Conservation (phyloP, 2,888 invertebrate species). For the Mactromeris polynyma region DNA sequence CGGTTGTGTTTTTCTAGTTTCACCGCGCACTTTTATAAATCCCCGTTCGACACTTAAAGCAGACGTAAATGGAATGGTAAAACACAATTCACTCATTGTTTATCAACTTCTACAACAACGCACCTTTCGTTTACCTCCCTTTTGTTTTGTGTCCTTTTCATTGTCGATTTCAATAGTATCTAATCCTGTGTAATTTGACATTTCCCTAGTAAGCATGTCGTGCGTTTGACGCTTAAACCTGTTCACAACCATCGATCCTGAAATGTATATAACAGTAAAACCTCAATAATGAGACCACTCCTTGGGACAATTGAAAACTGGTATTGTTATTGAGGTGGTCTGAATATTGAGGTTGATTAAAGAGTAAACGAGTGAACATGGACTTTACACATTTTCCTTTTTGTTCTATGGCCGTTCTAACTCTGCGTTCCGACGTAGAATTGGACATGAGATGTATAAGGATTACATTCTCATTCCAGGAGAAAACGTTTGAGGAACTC, state of each 20-base stretch:
- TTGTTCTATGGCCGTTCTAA: not conserved
- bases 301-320: no score
- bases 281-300: no score
- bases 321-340: not conserved
- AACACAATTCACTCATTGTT: not conserved
- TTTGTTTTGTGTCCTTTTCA: not conserved
- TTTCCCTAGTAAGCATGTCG: not conserved
- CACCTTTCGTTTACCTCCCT: not conserved
- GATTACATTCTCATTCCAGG: not conserved
- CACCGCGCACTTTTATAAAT: no score
- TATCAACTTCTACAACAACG: conserved; percentile 2
- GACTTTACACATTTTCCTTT: not conserved
- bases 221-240: not conserved
- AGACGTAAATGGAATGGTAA: no score
- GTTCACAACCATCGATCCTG: conserved; percentile 8
- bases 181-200: not conserved
- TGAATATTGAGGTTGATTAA: no score
- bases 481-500: not conserved
- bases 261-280: not conserved
- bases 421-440: not conserved
- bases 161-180: not conserved
- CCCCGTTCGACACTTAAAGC: no score
- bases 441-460: not conserved
- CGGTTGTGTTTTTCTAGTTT: no score
- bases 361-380: not conserved